Evolutionary conservation across 2,113 vertebrate species (phyloP), one percentile per base, ranked within the genome.

Genomic region (Garra rufa): DNA sequence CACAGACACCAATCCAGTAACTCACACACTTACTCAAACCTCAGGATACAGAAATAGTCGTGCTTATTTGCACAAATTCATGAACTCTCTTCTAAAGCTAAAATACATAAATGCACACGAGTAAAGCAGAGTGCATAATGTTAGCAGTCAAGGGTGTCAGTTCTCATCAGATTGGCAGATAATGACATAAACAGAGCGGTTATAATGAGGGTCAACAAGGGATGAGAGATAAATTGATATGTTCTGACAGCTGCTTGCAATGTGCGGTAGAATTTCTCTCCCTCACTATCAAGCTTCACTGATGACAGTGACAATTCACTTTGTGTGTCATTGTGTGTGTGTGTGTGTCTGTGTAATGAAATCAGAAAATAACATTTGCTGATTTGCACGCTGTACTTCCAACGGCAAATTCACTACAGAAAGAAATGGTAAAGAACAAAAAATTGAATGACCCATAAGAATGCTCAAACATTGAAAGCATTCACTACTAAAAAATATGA

Each of bases 201-300:
- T 86, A 48, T 88, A 82, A 85, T 80, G 85, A 88, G 91, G 91
- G 92, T 92, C 91, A 93, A 92, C 91, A 86, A n/a, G 81, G 43
- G 55, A 86, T 77, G 70, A 90, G 86, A 84, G 88, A 76, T 74
- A 59, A 84, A 88, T 83, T 88, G 83, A 82, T 89, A 76, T 81
- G 87, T 74, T 85, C 52, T 48, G 80, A 52, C 78, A 55, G 83
- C 76, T 81, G 28, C 43, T 75, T 67, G 50, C 15, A 70, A 26
- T 71, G 26, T 41, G 30, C 9, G 78, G 38, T 44, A n/a, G 26
- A 44, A 65, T 67, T 81, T 76, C 38, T 70, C 24, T 52, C 82
- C 15, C 81, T 50, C 61, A 76, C 30, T 55, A 71, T 30, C 43
- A 75, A 71, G 55, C 67, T 74, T 67, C 67, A 48, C 50, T 78